Conservation (phyloP, 2,797 vertebrate genomes). For the Chromobotia macracanthus region DNA sequence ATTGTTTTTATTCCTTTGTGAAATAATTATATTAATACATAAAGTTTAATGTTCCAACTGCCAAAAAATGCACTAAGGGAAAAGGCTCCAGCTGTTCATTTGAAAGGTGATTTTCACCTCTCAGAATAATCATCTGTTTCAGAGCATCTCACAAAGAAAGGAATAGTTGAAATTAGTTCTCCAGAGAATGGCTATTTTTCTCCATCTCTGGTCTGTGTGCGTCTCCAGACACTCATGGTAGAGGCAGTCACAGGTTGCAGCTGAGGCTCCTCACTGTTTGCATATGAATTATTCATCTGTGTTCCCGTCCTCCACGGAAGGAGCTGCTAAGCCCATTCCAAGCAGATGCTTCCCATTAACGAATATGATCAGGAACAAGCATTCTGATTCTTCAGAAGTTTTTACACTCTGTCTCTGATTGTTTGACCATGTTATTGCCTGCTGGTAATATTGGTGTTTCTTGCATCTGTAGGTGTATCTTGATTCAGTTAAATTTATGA, state of each 20-base stretch:
- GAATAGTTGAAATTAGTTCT: constrained; percentile 41
- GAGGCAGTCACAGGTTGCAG: constrained; percentile 37
- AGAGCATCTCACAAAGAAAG: constrained; percentile 14
- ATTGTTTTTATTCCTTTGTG: not conserved
- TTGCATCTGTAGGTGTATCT: not conserved
- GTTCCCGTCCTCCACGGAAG: constrained; percentile 38
- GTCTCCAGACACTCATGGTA: constrained; percentile 4
- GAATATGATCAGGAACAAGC: constrained; percentile 13
- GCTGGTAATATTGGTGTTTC: not conserved
- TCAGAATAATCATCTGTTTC: constrained; percentile 39
- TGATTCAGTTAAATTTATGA: constrained; percentile 17
- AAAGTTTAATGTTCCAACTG: not conserved
- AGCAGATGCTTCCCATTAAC: constrained; percentile 44
- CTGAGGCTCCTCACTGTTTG: constrained; percentile 42
- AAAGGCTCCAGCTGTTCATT: constrained; percentile 26
- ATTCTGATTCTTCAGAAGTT: not conserved
- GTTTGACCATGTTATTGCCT: constrained; percentile 16
- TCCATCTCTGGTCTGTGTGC: constrained; percentile 5
- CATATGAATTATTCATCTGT: constrained; percentile 54
- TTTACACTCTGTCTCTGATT: constrained; percentile 15
- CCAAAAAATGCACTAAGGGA: not conserved
- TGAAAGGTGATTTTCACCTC: constrained; percentile 34
- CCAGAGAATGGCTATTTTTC: constrained; percentile 34
- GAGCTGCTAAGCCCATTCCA: constrained; percentile 26
- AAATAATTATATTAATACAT: not conserved